These are phyloP conservation scores for Pempheris klunzingeri DNA, from an alignment of 2,797 vertebrate species.

Conservation along the genomic window DNA sequence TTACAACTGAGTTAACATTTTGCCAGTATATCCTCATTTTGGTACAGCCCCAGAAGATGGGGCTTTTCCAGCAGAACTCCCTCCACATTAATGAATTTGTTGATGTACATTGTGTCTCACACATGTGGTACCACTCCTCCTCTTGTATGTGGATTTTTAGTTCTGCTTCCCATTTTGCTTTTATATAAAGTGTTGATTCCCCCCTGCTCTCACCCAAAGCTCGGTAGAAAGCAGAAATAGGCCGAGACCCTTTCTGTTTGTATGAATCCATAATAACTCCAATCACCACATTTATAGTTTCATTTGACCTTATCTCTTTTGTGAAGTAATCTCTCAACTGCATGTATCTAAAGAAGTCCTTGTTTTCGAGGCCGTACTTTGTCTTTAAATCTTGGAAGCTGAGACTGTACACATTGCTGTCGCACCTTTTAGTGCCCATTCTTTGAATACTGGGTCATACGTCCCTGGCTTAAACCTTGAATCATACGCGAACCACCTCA, in stretches of 20 bases:
- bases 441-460: constrained; percentile 23
- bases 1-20: background rate
- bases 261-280: constrained; percentile 1
- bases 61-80: background rate
- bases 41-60: background rate
- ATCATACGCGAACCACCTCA: too few relatives aligned
- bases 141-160: constrained; percentile 11
- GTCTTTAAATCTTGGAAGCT: constrained; percentile 26
- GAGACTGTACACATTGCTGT: constrained; percentile 8
- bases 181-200: background rate
- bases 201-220: background rate
- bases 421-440: constrained; percentile 6
- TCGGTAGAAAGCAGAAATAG: constrained; percentile 2
- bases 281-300: background rate
- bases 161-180: constrained; percentile 18
- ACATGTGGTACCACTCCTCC: background rate
- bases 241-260: background rate
- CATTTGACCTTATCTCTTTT: background rate
- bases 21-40: constrained; percentile 14
- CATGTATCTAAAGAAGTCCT: constrained; percentile 23
- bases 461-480: too few relatives aligned
- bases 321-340: constrained; percentile 19
- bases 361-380: background rate
- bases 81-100: background rate
- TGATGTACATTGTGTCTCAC: background rate